Evolutionary conservation across 2,113 vertebrate species (phyloP).

Genomic region (Campylomormyrus tamandua): DNA sequence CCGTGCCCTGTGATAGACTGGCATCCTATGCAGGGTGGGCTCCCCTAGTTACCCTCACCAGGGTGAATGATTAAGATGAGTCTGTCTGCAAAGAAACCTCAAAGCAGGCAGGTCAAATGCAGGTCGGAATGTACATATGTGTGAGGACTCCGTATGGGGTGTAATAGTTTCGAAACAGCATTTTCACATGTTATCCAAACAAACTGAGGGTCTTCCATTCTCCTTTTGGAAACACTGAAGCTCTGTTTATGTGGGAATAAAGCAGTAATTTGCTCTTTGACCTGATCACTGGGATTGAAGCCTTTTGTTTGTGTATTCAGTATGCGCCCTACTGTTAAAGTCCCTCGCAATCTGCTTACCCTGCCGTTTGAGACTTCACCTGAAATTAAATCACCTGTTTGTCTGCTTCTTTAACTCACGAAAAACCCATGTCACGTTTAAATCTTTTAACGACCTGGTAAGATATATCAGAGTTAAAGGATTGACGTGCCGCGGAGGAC

Average conservation of each 20-base stretch:
- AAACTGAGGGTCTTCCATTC: background rate
- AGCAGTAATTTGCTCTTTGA: background rate
- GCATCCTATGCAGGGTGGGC: background rate
- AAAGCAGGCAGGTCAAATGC: background rate
- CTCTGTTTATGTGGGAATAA: background rate
- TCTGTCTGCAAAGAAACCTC: background rate
- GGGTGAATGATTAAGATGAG: background rate
- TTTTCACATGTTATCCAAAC: background rate
- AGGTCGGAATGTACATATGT: background rate
- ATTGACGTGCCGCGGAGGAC: background rate
- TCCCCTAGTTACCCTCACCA: background rate
- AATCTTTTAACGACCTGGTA: background rate
- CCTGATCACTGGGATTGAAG: background rate
- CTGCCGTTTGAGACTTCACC: background rate
- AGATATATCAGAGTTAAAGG: background rate
- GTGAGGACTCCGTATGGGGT: background rate
- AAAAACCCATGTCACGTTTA: background rate
- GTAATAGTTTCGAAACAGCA: background rate
- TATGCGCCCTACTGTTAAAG: background rate
- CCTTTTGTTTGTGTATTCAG: background rate
- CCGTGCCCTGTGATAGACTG: background rate
- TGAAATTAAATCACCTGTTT: background rate
- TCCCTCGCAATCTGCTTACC: background rate
- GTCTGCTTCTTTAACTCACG: background rate
- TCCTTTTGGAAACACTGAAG: background rate